These are phyloP conservation scores for Zophobas atratus DNA, from an alignment of 1,140 invertebrate species.

Conservation along the genomic window DNA sequence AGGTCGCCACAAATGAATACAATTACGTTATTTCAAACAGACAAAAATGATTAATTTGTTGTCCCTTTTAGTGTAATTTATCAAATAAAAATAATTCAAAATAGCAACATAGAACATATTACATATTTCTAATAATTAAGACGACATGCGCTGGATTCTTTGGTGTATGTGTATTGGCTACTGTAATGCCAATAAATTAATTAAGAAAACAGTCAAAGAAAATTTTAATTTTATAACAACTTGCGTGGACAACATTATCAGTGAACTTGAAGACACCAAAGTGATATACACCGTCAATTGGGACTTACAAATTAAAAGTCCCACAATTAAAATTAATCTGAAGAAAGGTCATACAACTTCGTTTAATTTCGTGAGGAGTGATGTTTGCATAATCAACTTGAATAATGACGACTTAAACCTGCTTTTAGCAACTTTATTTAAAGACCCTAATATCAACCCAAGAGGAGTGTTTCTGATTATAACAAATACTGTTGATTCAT, in stretches of 20 bases:
- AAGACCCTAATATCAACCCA: conserved; percentile 22
- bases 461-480: conserved; percentile 11
- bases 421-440: conserved; percentile 9
- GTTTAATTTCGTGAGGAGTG: conserved; percentile 17
- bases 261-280: neutral
- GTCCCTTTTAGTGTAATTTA: no score
- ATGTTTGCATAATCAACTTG: conserved; percentile 23
- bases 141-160: neutral
- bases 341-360: neutral
- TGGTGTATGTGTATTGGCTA: neutral
- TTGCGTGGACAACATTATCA: neutral
- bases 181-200: neutral
- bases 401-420: conserved; percentile 2
- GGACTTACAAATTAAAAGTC: conserved; percentile 1
- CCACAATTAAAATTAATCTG: conserved; percentile 12
- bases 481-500: neutral
- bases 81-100: no score
- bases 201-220: neutral
- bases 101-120: no score
- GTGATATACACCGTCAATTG: conserved; percentile 7
- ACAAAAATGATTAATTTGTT: no score
- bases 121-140: no score
- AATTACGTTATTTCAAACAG: no score
- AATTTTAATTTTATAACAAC: neutral
- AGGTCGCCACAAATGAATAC: no score